Percentiles rank a stretch among this genome's conserved stretches.
These are phyloP conservation scores for Sphenopsis melanotis DNA, from an alignment of 2,797 vertebrate genomes.

Conservation along the genomic window DNA sequence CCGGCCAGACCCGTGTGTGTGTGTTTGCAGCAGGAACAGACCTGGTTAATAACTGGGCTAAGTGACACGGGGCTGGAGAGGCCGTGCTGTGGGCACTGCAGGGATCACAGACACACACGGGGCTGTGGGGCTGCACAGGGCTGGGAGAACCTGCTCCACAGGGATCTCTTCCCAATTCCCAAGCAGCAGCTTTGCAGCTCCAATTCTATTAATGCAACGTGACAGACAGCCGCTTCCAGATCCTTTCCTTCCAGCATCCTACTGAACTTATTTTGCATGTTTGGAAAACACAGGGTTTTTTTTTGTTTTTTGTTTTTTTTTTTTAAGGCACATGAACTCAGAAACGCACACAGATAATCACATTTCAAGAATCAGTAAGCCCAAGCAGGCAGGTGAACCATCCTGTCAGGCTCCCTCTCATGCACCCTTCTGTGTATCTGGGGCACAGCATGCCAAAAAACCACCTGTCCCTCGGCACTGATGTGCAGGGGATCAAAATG, in stretches of 20 bases:
- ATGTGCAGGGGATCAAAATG: background rate
- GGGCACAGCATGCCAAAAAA: background rate
- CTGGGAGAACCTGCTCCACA: accelerated
- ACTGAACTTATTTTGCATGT: background rate
- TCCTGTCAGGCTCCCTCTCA: accelerated
- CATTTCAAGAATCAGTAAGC: background rate
- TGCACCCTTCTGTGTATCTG: accelerated
- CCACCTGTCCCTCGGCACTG: accelerated
- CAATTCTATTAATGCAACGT: background rate
- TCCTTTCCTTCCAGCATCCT: background rate
- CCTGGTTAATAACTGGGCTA: background rate
- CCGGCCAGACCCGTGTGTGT: conserved; percentile 2
- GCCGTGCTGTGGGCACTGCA: accelerated
- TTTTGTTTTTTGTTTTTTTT: no score
- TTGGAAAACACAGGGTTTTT: background rate
- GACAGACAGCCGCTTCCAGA: background rate
- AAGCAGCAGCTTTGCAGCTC: background rate
- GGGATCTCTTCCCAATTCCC: background rate
- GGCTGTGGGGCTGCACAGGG: background rate
- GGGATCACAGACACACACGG: accelerated
- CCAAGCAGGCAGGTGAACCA: background rate
- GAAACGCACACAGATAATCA: background rate
- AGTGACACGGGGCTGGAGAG: background rate
- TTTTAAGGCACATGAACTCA: background rate
- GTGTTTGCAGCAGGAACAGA: conserved; percentile 23